phyloP scores from a whole-genome alignment of 2,797 vertebrate species.

The Borostomias antarcticus region DNA sequence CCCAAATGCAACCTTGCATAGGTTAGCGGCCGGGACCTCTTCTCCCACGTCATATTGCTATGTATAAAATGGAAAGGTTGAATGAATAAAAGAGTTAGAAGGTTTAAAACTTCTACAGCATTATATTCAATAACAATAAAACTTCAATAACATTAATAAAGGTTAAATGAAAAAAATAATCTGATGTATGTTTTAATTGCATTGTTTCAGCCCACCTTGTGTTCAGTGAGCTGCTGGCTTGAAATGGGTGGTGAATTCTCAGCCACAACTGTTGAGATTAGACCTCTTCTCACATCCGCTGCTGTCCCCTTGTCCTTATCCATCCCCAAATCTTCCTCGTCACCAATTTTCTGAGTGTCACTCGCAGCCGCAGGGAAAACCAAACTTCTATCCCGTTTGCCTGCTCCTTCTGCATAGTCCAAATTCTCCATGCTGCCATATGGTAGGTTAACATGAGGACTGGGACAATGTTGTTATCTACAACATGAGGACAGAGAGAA shows the following conservation, averaged over 20 bases:
- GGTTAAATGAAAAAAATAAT: not conserved
- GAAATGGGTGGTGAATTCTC: not conserved
- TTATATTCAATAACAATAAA: not conserved
- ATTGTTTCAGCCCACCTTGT: not conserved
- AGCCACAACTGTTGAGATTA: not conserved
- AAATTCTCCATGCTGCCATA: constrained; percentile 1
- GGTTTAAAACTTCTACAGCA: no score
- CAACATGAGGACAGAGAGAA: not conserved
- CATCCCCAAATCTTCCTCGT: not conserved
- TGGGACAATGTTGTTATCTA: not conserved
- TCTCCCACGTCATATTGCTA: not conserved
- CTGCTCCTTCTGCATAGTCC: not conserved
- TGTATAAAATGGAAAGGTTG: not conserved
- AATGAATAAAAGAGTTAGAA: not conserved
- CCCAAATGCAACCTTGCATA: not conserved
- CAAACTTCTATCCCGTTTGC: not conserved
- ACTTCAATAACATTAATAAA: not conserved
- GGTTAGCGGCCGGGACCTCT: not conserved
- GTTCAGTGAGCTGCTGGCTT: not conserved
- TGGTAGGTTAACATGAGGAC: not conserved
- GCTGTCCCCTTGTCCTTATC: not conserved
- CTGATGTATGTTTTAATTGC: not conserved
- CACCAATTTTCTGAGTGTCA: not conserved
- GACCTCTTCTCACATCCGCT: not conserved
- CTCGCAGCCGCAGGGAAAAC: not conserved